Evolutionary conservation across 2,888 invertebrate genomes (phyloP).

Genomic region (Drosophila monieri): DNA sequence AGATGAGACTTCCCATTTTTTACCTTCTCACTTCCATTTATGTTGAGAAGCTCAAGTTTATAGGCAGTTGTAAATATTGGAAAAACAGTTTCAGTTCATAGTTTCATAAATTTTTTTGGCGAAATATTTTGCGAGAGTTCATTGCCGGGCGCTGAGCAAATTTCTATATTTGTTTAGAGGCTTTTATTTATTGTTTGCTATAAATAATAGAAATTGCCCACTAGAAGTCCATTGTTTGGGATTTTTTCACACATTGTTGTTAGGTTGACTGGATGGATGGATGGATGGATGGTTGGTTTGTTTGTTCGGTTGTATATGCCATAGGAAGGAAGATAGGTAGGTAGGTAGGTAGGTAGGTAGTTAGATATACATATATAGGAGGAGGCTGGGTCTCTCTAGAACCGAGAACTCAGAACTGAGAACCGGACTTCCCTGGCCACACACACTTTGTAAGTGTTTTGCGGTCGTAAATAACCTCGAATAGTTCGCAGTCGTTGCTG

Average conservation of each 20-base stretch:
- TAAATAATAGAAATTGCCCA: slow-evolving; percentile 39
- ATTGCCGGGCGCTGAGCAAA: neutral
- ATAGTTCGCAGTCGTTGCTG: slow-evolving; percentile 51
- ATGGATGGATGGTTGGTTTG: neutral
- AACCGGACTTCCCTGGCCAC: slow-evolving; percentile 32
- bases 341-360: neutral
- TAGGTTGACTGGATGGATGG: slow-evolving; percentile 15
- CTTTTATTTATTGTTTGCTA: slow-evolving; percentile 29
- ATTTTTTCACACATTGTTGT: slow-evolving; percentile 47
- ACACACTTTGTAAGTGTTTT: slow-evolving; percentile 64
- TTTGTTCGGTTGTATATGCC: too few relatives aligned
- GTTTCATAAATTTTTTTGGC: neutral
- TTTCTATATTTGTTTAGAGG: slow-evolving; percentile 16
- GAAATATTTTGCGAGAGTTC: too few relatives aligned
- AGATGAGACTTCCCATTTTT: neutral
- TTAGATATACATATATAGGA: neutral
- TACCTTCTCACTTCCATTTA: neutral
- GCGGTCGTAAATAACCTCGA: slow-evolving; percentile 63
- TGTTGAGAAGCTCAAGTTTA: neutral
- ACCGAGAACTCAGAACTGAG: slow-evolving; percentile 12
- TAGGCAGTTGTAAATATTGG: neutral
- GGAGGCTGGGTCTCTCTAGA: slow-evolving; percentile 10
- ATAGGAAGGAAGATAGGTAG: neutral
- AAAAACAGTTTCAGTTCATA: neutral
- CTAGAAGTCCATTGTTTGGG: slow-evolving; percentile 31